These are phyloP conservation scores for Leucoptera coffeella DNA, from an alignment of 2,888 invertebrate species.

Conservation along the genomic window DNA sequence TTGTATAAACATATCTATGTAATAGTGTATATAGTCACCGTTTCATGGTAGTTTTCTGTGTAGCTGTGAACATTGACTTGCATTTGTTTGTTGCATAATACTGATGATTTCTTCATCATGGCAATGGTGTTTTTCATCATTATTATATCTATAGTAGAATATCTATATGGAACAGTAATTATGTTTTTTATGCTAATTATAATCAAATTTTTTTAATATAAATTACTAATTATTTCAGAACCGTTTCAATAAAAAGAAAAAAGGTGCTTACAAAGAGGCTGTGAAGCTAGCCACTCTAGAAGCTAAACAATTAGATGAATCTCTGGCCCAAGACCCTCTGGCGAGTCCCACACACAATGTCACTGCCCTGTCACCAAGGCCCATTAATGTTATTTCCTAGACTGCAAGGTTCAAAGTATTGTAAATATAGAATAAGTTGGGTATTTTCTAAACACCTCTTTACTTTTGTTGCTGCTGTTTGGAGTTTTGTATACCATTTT, in stretches of 20 bases:
- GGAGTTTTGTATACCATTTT: no score
- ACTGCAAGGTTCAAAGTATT: no score
- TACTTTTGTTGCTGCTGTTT: no score
- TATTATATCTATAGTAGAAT: no score
- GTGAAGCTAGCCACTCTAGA: slow-evolving; percentile 73
- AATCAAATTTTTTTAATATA: background rate
- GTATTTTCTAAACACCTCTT: no score
- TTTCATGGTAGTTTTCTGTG: no score
- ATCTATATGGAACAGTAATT: no score
- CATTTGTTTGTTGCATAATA: background rate
- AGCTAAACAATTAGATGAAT: slow-evolving; percentile 51
- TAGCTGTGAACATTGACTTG: no score
- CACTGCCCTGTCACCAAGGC: slow-evolving; percentile 27
- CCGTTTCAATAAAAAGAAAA: slow-evolving; percentile 73
- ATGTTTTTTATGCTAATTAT: no score
- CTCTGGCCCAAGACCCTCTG: slow-evolving; percentile 38
- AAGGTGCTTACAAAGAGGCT: slow-evolving; percentile 78
- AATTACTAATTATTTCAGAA: slow-evolving; percentile 30
- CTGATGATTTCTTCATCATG: background rate
- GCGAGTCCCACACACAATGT: slow-evolving; percentile 28
- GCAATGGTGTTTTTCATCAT: no score
- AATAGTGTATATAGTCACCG: background rate
- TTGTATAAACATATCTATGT: background rate
- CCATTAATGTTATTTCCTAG: slow-evolving; percentile 48
- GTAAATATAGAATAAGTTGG: no score